These are phyloP conservation scores for Synergus itoensis DNA, from an alignment of 2,888 invertebrate species.

Conservation along the genomic window DNA sequence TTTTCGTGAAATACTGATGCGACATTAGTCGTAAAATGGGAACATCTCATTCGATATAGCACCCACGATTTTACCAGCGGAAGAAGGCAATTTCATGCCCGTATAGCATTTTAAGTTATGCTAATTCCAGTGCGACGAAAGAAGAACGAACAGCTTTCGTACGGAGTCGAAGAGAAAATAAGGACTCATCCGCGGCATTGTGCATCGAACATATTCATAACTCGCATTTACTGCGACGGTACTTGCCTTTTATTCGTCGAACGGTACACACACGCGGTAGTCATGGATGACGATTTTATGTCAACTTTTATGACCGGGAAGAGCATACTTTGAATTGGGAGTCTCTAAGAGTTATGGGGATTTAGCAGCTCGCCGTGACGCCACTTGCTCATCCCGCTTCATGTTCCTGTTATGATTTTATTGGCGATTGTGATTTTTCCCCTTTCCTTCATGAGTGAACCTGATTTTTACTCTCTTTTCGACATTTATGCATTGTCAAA, in stretches of 20 bases:
- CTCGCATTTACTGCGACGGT: constrained; percentile 66
- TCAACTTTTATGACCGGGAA: constrained; percentile 70
- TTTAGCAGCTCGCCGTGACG: constrained; percentile 53
- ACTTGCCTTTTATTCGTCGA: constrained; percentile 67
- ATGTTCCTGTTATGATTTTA: constrained; percentile 45
- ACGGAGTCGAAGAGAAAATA: constrained; percentile 49
- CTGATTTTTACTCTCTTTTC: constrained; percentile 4
- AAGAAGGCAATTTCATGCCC: constrained; percentile 67
- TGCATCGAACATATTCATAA: constrained; percentile 74
- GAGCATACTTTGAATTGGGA: constrained; percentile 70
- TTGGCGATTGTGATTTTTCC: constrained; percentile 36
- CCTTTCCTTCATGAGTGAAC: constrained; percentile 2
- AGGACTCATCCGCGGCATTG: constrained; percentile 59
- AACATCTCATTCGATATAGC: constrained; percentile 50
- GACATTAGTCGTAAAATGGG: background rate
- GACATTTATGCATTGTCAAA: background rate
- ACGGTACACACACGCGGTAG: constrained; percentile 57
- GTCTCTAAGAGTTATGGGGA: constrained; percentile 59
- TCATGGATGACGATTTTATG: constrained; percentile 72
- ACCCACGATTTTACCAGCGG: constrained; percentile 62
- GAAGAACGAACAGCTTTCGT: constrained; percentile 44
- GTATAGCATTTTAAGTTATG: constrained; percentile 72
- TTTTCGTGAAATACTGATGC: constrained; percentile 43
- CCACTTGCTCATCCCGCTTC: constrained; percentile 50
- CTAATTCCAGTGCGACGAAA: constrained; percentile 65